A percentile compares a stretch with the other conserved stretches of the same genome.
Evolutionary conservation across 2,888 invertebrate genomes (phyloP).

Genomic region (Phlogophora meticulosa): DNA sequence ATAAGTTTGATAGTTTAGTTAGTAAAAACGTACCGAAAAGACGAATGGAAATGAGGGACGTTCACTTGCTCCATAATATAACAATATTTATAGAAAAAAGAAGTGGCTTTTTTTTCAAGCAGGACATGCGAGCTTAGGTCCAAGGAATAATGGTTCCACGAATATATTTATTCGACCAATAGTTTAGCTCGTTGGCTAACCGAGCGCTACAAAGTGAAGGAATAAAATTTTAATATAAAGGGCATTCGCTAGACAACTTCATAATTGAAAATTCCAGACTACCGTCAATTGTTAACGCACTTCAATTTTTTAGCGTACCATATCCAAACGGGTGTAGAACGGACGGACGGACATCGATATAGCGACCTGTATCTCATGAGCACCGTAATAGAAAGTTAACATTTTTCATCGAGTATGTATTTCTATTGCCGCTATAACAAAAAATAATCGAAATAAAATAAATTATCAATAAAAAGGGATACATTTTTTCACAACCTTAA

Average conservation of each 20-base stretch:
- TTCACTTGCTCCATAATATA: background rate
- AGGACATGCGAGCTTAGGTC: background rate
- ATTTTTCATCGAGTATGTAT: too few species aligned
- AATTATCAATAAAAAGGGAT: too few species aligned
- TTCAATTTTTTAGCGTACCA: too few species aligned
- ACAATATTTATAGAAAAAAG: background rate
- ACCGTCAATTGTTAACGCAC: background rate
- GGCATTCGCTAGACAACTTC: background rate
- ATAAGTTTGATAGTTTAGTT: background rate
- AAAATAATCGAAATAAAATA: too few species aligned
- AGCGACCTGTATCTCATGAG: too few species aligned
- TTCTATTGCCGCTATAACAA: too few species aligned
- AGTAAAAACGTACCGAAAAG: background rate
- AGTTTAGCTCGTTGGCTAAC: slow-evolving; percentile 2
- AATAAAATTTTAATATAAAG: background rate
- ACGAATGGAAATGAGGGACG: background rate
- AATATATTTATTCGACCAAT: slow-evolving; percentile 2
- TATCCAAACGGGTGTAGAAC: too few species aligned
- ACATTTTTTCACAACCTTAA: too few species aligned
- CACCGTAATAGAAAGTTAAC: too few species aligned
- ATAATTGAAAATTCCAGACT: slow-evolving; percentile 14
- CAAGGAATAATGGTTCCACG: background rate
- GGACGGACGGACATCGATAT: too few species aligned
- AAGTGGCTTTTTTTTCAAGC: background rate
- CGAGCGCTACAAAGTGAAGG: background rate